Evolutionary conservation across 2,797 vertebrate genomes (phyloP), one percentile per base, ranked within the genome.

Genomic region (Smutsia temminckii): DNA sequence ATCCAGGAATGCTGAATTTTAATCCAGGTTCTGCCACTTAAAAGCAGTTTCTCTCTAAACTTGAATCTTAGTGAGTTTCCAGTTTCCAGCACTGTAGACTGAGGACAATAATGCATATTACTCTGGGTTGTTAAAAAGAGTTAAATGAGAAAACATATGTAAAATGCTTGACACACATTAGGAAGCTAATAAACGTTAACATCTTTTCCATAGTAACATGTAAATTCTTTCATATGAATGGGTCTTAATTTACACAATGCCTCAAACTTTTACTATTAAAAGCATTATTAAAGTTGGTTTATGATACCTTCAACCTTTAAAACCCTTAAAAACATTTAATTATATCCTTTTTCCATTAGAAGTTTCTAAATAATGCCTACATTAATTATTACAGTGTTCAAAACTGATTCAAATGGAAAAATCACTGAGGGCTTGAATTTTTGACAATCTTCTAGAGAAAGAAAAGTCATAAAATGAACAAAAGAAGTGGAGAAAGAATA

Each of bases 181-280:
- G 57, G 61, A 89, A 75, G 17, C 14, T 61, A 71, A 72, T 64
- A 83, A 77, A 88, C 23, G 29, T 72, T 42, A 46, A 95, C 55
- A 68, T 25, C 9, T 84, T 93, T 95, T 55, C 17, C 25, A 61
- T 51, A 69, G 20, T 68, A 46, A 46, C 10, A 75, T 1, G 10
- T 2, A 66, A 16, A 29, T 46, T 95, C 25, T 85, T 75, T 86
- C 13, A 12, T 34, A 59, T 21, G 66, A 93, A 79, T 72, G 25
- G 72, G 74, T 83, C 61, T 64, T 79, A 69, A 79, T 59, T 92
- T 13, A 57, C 34, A 10, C 21, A 81, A 49, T 72, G 8, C 6
- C 59, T 90, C 72, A 85, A 79, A 32, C 57, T 37, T 92, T 91
- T 81, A 86, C 75, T 86, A 90, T 61, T 9, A 94, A 93, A 80